A percentile compares a stretch with the other conserved stretches of the same genome.
Conservation (phyloP, 1,140 invertebrate species). For the Ephestia elutella region DNA sequence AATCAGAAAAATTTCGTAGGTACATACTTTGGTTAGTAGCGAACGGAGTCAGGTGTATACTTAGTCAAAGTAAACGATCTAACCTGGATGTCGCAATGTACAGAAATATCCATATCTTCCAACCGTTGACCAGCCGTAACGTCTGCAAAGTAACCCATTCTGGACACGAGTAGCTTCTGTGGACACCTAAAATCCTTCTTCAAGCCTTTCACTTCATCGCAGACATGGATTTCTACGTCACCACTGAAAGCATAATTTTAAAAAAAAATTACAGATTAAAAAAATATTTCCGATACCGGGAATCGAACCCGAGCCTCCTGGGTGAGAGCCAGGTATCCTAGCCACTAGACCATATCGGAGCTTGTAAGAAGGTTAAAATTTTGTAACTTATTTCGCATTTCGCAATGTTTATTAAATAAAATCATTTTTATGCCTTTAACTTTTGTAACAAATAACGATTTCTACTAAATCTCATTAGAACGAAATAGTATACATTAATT, state of each 20-base stretch:
- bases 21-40: no score
- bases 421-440: no score
- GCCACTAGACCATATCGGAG: slow-evolving; percentile 19
- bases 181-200: slow-evolving; percentile 92
- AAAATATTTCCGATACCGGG: slow-evolving; percentile 17
- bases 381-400: background rate
- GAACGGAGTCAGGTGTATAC: no score
- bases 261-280: background rate
- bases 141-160: slow-evolving; percentile 97
- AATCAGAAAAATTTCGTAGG: no score
- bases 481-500: no score
- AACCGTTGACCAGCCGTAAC: slow-evolving; percentile 88
- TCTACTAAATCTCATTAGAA: no score
- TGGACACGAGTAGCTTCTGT: slow-evolving; percentile 86
- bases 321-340: slow-evolving; percentile 23
- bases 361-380: background rate
- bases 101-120: slow-evolving; percentile 97
- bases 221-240: slow-evolving; percentile 90
- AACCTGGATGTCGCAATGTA: slow-evolving; percentile 91
- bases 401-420: no score
- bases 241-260: slow-evolving; percentile 73
- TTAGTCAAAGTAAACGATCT: background rate
- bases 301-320: slow-evolving; percentile 22
- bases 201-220: slow-evolving; percentile 89
- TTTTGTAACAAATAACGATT: no score